Conservation (phyloP, 2,888 invertebrate species). For the Choreutis nemorana region DNA sequence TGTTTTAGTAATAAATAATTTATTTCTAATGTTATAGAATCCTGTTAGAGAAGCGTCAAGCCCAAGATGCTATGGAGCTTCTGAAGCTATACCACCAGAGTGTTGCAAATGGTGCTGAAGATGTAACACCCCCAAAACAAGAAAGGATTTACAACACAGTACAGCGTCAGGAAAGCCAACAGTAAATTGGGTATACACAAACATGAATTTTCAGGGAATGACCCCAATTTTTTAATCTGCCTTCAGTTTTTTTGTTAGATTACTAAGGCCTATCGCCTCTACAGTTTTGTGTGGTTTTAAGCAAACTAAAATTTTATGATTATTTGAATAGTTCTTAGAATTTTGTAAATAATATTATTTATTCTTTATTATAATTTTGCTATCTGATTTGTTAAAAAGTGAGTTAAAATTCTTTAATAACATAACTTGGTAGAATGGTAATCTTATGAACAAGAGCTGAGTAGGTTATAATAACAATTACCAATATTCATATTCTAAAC, state of each 20-base stretch:
- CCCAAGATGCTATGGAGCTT: slow-evolving; percentile 86
- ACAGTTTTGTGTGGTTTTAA: too few species aligned
- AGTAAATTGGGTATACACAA: slow-evolving; percentile 15
- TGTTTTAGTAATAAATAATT: too few species aligned
- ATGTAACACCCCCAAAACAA: slow-evolving; percentile 53
- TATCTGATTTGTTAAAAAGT: too few species aligned
- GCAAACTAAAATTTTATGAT: too few species aligned
- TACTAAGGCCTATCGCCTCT: too few species aligned
- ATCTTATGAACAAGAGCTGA: slow-evolving; percentile 65
- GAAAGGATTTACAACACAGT: slow-evolving; percentile 39
- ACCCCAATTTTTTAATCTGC: too few species aligned
- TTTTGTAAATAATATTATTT: too few species aligned
- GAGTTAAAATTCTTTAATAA: slow-evolving; percentile 12
- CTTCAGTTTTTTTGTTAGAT: too few species aligned
- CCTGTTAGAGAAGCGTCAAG: slow-evolving; percentile 83
- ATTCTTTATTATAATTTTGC: too few species aligned
- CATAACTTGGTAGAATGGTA: slow-evolving; percentile 35
- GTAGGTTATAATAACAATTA: slow-evolving; percentile 26
- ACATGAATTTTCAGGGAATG: slow-evolving; percentile 1
- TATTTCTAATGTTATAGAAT: slow-evolving; percentile 55
- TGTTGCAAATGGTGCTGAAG: slow-evolving; percentile 57
- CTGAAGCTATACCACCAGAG: slow-evolving; percentile 76
- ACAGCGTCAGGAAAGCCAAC: slow-evolving; percentile 11
- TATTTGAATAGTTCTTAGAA: too few species aligned
- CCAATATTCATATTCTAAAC: slow-evolving; percentile 16